Percentiles rank a stretch among this genome's conserved stretches.
Evolutionary conservation across 1,140 invertebrate genomes (phyloP).

Genomic region (Rhynchophorus ferrugineus): DNA sequence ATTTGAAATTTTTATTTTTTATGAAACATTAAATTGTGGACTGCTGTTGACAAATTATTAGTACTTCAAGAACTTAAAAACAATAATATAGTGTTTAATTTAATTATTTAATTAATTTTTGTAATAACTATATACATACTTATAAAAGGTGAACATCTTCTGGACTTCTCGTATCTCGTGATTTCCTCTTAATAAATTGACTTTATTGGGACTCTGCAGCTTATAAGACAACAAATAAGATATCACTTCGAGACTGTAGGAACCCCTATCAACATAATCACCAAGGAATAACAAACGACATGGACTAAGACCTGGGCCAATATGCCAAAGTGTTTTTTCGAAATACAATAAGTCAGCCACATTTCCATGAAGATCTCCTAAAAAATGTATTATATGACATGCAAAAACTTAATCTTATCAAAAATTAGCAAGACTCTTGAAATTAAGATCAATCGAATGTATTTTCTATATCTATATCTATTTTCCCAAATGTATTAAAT

Average conservation of each 20-base stretch:
- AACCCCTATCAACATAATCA: conserved; percentile 60
- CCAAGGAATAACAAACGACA: conserved; percentile 57
- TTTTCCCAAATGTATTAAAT: too few species aligned
- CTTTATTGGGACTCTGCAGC: conserved; percentile 52
- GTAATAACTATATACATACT: too few species aligned
- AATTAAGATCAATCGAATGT: too few species aligned
- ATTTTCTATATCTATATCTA: too few species aligned
- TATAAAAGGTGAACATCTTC: conserved; percentile 62
- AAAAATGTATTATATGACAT: neutral
- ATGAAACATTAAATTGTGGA: too few species aligned
- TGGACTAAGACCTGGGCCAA: conserved; percentile 41
- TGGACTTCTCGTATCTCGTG: conserved; percentile 60
- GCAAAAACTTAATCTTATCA: neutral
- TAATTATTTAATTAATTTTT: too few species aligned
- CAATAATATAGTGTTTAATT: too few species aligned
- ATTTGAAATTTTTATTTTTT: too few species aligned
- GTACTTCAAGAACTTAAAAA: too few species aligned
- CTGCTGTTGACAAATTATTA: too few species aligned
- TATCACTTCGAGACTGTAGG: conserved; percentile 54
- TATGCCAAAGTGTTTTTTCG: conserved; percentile 43
- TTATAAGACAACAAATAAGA: conserved; percentile 60
- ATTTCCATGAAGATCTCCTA: conserved; percentile 47
- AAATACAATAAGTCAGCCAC: conserved; percentile 41
- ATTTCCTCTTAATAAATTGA: conserved; percentile 55
- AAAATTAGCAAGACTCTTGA: neutral